phyloP scores from a whole-genome alignment of 1,140 invertebrate species.

The Ephestia elutella region DNA sequence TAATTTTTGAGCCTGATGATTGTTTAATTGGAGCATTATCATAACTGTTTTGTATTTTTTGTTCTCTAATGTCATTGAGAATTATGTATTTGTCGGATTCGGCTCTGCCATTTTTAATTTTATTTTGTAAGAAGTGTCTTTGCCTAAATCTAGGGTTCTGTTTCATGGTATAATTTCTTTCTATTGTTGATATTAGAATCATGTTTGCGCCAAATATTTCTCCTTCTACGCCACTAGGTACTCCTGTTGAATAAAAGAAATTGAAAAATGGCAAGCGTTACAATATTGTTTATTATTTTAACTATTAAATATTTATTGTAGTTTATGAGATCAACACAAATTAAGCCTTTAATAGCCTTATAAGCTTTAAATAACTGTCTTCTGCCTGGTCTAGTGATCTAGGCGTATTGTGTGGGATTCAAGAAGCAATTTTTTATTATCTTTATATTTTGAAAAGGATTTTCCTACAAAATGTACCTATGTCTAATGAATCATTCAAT shows the following conservation, averaged over 20 bases:
- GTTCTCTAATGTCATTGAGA: slow-evolving; percentile 32
- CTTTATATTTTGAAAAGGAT: too few relatives aligned
- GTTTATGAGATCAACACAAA: too few relatives aligned
- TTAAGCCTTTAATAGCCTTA: too few relatives aligned
- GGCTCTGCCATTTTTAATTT: slow-evolving; percentile 25
- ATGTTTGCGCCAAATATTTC: slow-evolving; percentile 81
- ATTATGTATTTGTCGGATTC: slow-evolving; percentile 42
- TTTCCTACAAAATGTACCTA: too few relatives aligned
- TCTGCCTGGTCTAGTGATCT: too few relatives aligned
- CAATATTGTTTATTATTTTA: neutral
- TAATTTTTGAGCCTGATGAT: slow-evolving; percentile 25
- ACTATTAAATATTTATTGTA: neutral
- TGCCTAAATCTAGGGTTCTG: slow-evolving; percentile 36
- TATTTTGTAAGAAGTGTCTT: slow-evolving; percentile 48
- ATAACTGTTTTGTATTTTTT: slow-evolving; percentile 29
- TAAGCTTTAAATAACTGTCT: too few relatives aligned
- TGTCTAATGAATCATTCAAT: too few relatives aligned
- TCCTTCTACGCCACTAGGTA: slow-evolving; percentile 80
- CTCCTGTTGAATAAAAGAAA: slow-evolving; percentile 49
- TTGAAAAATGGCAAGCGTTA: too few relatives aligned
- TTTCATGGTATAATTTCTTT: slow-evolving; percentile 55
- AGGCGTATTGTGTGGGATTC: too few relatives aligned
- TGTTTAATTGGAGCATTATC: slow-evolving; percentile 16
- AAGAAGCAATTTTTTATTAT: too few relatives aligned
- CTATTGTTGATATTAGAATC: slow-evolving; percentile 75